Evolutionary conservation across 2,888 invertebrate species (phyloP).

Genomic region (Drosophila niveifrons): DNA sequence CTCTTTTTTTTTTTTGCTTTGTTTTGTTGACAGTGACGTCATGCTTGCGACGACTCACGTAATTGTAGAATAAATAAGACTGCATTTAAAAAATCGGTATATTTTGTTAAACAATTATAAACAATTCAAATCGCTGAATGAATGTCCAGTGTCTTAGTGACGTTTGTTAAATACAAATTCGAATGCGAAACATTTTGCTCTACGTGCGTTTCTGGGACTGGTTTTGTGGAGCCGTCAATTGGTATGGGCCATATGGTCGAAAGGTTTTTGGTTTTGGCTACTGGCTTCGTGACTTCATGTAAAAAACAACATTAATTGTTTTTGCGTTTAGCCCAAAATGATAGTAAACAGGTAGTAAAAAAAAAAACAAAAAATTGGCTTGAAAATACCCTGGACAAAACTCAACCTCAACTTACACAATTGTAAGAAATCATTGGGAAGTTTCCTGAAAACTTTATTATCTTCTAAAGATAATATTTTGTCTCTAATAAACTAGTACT

Average conservation of each 20-base stretch:
- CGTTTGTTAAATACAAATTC: conserved; percentile 15
- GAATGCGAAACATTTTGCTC: conserved; percentile 54
- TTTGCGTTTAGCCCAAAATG: conserved; percentile 36
- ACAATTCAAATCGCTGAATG: conserved; percentile 34
- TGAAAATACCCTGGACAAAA: conserved; percentile 9
- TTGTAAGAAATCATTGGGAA: neutral
- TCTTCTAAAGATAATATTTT: neutral
- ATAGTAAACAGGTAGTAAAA: conserved; percentile 18
- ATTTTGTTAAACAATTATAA: conserved; percentile 37
- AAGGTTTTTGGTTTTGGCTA: conserved; percentile 29
- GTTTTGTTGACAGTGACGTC: conserved; percentile 31
- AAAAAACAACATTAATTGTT: conserved; percentile 54
- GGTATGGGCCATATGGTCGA: conserved; percentile 51
- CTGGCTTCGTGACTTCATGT: conserved; percentile 56
- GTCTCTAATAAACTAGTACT: neutral
- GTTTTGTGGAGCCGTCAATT: conserved; percentile 3
- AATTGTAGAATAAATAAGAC: conserved; percentile 34
- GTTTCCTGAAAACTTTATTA: neutral
- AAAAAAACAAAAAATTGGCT: neutral
- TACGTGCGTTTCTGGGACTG: conserved; percentile 45
- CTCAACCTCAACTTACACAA: neutral
- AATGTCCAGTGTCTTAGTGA: conserved; percentile 42
- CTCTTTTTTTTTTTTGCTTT: neutral
- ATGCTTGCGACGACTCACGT: conserved; percentile 18
- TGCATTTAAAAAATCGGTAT: conserved; percentile 8